phyloP scores from a whole-genome alignment of 1,140 invertebrate species.

The Choristoneura fumiferana region DNA sequence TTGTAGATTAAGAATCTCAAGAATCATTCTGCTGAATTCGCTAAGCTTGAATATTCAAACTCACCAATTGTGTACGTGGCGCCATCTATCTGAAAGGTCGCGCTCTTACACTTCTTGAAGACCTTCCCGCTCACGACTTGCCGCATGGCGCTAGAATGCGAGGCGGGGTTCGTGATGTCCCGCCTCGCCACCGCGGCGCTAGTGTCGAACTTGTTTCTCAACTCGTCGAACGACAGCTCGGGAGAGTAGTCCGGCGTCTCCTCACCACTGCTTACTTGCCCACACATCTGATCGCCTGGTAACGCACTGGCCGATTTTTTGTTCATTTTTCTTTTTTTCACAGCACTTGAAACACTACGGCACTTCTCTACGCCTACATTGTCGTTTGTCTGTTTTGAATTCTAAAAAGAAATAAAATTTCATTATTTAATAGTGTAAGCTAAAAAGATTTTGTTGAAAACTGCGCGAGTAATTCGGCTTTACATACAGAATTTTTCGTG shows the following conservation, averaged over 20 bases:
- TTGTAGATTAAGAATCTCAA: too few relatives aligned
- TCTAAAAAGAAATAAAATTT: neutral
- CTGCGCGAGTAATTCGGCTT: too few relatives aligned
- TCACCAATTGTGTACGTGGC: slow-evolving; percentile 89
- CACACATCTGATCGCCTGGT: slow-evolving; percentile 45
- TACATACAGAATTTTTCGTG: too few relatives aligned
- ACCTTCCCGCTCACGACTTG: slow-evolving; percentile 78
- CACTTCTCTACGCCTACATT: slow-evolving; percentile 9
- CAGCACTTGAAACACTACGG: slow-evolving; percentile 29
- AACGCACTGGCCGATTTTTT: slow-evolving; percentile 52
- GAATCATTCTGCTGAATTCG: too few relatives aligned
- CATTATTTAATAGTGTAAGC: too few relatives aligned
- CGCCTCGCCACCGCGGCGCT: slow-evolving; percentile 54
- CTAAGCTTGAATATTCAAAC: too few relatives aligned
- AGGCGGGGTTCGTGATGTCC: slow-evolving; percentile 66
- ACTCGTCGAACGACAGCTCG: slow-evolving; percentile 64
- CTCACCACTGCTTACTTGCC: slow-evolving; percentile 57
- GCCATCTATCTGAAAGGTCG: slow-evolving; percentile 88
- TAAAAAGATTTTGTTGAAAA: too few relatives aligned
- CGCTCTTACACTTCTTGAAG: slow-evolving; percentile 88
- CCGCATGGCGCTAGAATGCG: slow-evolving; percentile 73
- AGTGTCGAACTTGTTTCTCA: slow-evolving; percentile 64
- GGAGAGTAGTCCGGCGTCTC: slow-evolving; percentile 50
- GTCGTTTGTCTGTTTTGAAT: slow-evolving; percentile 1
- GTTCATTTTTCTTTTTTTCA: slow-evolving; percentile 56